Conservation (phyloP, 2,888 invertebrate genomes). For the Lochmaea capreae region DNA sequence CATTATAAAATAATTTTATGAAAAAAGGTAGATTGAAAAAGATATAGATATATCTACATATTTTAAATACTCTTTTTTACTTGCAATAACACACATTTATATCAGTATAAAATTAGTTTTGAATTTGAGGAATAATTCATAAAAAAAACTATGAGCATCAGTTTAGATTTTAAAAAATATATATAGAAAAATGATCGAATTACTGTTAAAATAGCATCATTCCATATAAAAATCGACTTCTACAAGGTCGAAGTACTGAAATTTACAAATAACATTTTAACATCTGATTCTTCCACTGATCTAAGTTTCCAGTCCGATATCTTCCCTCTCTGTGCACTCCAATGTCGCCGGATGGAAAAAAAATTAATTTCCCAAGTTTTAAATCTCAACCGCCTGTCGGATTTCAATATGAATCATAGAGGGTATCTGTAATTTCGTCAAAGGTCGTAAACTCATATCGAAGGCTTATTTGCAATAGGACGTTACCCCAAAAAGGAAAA, state of each 20-base stretch:
- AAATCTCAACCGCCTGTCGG: too few relatives aligned
- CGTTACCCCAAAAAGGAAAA: constrained; percentile 12
- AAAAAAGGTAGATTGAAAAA: constrained; percentile 40
- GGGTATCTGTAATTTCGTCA: too few relatives aligned
- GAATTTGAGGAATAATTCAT: constrained; percentile 4
- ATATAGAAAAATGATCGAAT: too few relatives aligned
- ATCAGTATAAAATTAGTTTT: constrained; percentile 24
- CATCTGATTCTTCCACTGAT: too few relatives aligned
- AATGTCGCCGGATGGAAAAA: too few relatives aligned
- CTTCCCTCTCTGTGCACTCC: too few relatives aligned
- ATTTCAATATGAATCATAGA: too few relatives aligned
- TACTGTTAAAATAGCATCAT: too few relatives aligned
- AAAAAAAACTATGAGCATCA: constrained; percentile 24
- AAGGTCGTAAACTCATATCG: constrained; percentile 1
- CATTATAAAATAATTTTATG: constrained; percentile 32
- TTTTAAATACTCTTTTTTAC: constrained; percentile 62
- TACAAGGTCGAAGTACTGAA: too few relatives aligned
- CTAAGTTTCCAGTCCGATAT: too few relatives aligned
- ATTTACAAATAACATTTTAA: too few relatives aligned
- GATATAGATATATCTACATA: constrained; percentile 50
- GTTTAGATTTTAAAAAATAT: constrained; percentile 6
- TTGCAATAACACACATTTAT: constrained; percentile 54
- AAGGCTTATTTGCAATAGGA: constrained; percentile 33
- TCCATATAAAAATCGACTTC: background rate
- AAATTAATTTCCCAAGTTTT: too few relatives aligned